Evolutionary conservation across 2,113 vertebrate species (phyloP).

Genomic region (Pollimyrus isidori): DNA sequence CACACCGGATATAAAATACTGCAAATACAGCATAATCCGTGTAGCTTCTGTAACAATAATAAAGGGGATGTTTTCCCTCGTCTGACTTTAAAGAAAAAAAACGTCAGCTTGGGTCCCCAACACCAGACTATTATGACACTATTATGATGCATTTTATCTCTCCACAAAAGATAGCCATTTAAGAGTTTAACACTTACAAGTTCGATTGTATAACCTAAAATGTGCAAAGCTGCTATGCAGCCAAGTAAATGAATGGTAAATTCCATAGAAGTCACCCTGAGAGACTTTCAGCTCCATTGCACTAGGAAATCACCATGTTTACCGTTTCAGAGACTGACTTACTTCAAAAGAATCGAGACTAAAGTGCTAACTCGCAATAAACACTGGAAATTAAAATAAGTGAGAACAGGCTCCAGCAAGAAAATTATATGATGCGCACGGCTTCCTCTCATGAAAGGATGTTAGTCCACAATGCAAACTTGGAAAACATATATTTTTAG

Average conservation of each 20-base stretch:
- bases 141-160: not conserved
- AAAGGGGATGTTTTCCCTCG: not conserved
- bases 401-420: not conserved
- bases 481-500: not conserved
- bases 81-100: not conserved
- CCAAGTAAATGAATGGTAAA: not conserved
- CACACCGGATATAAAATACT: constrained; percentile 5
- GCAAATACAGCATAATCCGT: not conserved
- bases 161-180: not conserved
- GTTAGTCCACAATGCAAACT: not conserved
- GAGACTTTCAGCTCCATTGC: not conserved
- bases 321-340: not conserved
- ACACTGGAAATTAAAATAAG: constrained; percentile 17
- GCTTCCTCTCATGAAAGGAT: not conserved
- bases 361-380: not conserved
- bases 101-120: not conserved
- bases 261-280: not conserved
- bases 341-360: not conserved
- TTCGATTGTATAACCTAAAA: not conserved
- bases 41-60: not conserved
- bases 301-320: constrained; percentile 1
- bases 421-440: not conserved
- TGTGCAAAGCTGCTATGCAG: not conserved
- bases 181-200: constrained; percentile 5
- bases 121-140: not conserved